phyloP scores from a whole-genome alignment of 2,888 invertebrate genomes.

The Nipponacmea schrenckii region DNA sequence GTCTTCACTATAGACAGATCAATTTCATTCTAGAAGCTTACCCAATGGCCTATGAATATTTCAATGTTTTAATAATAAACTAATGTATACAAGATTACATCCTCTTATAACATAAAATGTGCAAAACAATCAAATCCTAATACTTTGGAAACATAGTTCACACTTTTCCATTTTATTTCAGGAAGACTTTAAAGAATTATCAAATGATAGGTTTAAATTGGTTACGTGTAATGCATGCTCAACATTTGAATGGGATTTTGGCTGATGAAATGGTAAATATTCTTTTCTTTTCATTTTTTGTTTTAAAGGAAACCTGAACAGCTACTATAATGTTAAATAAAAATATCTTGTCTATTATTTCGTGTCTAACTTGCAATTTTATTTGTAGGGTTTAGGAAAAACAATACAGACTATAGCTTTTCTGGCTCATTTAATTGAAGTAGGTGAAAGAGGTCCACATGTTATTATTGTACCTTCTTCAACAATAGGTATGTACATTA shows the following conservation, averaged over 20 bases:
- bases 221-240: constrained; percentile 88
- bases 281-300: not conserved
- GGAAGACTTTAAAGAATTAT: constrained; percentile 83
- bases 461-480: constrained; percentile 96
- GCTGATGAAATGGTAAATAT: constrained; percentile 89
- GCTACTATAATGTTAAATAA: too few relatives aligned
- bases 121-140: not conserved
- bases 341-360: too few relatives aligned
- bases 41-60: too few relatives aligned
- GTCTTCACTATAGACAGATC: too few relatives aligned
- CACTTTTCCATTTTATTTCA: constrained; percentile 61
- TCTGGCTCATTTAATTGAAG: constrained; percentile 81
- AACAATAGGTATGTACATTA: constrained; percentile 78
- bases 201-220: constrained; percentile 81
- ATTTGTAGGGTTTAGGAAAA: constrained; percentile 64
- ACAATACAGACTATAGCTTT: constrained; percentile 68
- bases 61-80: too few relatives aligned
- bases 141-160: not conserved
- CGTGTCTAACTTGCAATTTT: too few relatives aligned
- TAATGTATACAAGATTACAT: too few relatives aligned
- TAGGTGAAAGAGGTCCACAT: constrained; percentile 80
- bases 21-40: too few relatives aligned
- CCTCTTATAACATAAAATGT: too few relatives aligned
- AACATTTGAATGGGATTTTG: constrained; percentile 91
- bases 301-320: too few relatives aligned